phyloP scores from a whole-genome alignment of 1,140 invertebrate genomes.

The Armadillidium nasatum region DNA sequence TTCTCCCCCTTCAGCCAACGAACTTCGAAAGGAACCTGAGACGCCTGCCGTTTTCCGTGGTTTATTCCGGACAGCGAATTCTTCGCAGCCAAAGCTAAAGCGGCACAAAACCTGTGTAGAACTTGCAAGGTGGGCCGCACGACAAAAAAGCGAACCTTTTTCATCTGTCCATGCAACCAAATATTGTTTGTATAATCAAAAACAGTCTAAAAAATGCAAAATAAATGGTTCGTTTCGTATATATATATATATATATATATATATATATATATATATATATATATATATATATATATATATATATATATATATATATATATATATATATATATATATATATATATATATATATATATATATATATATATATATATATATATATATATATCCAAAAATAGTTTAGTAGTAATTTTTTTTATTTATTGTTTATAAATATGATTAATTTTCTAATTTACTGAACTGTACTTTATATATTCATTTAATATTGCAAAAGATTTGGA shows the following conservation, averaged over 20 bases:
- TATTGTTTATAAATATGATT: no score
- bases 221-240: no score
- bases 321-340: neutral
- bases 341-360: slow-evolving; percentile 16
- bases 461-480: no score
- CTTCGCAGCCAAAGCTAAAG: neutral
- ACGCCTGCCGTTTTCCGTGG: slow-evolving; percentile 36
- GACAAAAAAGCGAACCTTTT: neutral
- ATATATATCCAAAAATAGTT: neutral
- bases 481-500: no score
- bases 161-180: no score
- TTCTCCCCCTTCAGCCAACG: slow-evolving; percentile 31
- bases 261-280: no score
- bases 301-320: slow-evolving; percentile 5
- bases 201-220: no score
- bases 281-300: slow-evolving; percentile 18
- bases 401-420: no score
- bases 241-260: no score
- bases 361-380: slow-evolving; percentile 18
- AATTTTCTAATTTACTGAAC: no score
- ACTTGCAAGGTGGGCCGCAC: neutral
- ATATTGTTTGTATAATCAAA: no score
- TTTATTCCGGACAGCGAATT: slow-evolving; percentile 29
- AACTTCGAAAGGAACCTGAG: slow-evolving; percentile 28
- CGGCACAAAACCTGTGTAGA: neutral